These are phyloP conservation scores for Gallirallus australis DNA, from an alignment of 2,797 vertebrate species.

Conservation along the genomic window DNA sequence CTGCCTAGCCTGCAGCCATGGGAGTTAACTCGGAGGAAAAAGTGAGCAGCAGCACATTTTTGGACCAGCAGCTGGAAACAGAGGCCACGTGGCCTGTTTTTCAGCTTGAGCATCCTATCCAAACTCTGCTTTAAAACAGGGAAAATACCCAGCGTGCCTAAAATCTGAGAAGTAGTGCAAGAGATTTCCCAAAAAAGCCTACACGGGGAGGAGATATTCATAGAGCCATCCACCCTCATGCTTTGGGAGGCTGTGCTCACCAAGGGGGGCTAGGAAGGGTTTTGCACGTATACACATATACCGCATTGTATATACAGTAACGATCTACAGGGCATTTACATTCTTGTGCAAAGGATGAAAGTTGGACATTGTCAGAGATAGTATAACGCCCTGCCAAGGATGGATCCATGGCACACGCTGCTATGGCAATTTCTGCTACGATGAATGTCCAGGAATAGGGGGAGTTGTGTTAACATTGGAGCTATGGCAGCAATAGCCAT, in stretches of 20 bases:
- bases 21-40: constrained; percentile 7
- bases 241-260: not conserved
- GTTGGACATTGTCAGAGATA: not conserved
- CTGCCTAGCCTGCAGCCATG: not conserved
- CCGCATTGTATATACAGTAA: not conserved
- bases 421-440: not conserved
- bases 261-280: not conserved
- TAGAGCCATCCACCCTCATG: not conserved
- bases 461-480: not conserved
- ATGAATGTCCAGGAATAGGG: not conserved
- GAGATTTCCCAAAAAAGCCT: not conserved
- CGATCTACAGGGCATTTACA: not conserved
- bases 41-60: not conserved
- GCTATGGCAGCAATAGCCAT: not conserved
- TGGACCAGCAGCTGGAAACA: constrained; percentile 16
- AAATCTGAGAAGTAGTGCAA: not conserved
- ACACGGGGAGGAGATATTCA: not conserved
- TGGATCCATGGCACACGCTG: not conserved
- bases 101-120: not conserved
- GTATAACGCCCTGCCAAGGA: not conserved
- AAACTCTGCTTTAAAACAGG: not conserved
- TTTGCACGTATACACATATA: not conserved
- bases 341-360: not conserved
- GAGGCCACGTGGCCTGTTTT: not conserved
- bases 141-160: not conserved